Evolutionary conservation across 2,888 invertebrate genomes (phyloP), one percentile per base, ranked within the genome.

Genomic region (Elgonia sp.): DNA sequence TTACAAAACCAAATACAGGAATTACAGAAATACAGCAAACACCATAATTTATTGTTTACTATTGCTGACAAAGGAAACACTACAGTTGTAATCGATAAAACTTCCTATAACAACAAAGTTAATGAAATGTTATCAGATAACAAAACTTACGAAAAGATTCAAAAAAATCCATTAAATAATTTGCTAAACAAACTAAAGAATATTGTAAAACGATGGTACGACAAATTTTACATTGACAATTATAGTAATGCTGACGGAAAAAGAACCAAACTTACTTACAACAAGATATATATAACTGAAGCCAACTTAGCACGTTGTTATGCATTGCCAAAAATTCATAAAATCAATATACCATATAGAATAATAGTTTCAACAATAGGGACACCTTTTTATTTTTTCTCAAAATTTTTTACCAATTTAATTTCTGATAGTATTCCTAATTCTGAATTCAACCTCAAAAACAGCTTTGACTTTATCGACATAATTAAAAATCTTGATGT

Each of bases 371-470:
- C 67, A 7, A 46, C 42, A 0, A 67, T 67, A 16, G 67, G 21
- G 18, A 20, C 46, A 10, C 67, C 46, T 4, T 46, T 46, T 3
- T 67, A 67, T 12, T 46, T 20, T 20, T 50, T 70, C 37, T 29
- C 50, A 1, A 70, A 70, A 70, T 70, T 53, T 53, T 10, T 70
- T 14, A 16, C 70, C 0, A 37, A 29, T n/a, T 29, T 70, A 16
- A 50, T 53, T n/a, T 20, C 20, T 1, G 46, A 67, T 21, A 46
- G 21, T 14, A 20, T 67, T 10, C 20, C 46, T 14, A 6, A 21
- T 16, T 70, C 53, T 16, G 18, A 50, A 50, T 53, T 10, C 16
- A 72, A 72, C 37, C 39, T 72, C n/a, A 72, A 72, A 53, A 53
- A 72, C 14, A 55, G 37, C 20, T 72, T 39, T 1, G 72, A 72